Conservation (phyloP, 2,113 vertebrate genomes). For the Paratilapia polleni region DNA sequence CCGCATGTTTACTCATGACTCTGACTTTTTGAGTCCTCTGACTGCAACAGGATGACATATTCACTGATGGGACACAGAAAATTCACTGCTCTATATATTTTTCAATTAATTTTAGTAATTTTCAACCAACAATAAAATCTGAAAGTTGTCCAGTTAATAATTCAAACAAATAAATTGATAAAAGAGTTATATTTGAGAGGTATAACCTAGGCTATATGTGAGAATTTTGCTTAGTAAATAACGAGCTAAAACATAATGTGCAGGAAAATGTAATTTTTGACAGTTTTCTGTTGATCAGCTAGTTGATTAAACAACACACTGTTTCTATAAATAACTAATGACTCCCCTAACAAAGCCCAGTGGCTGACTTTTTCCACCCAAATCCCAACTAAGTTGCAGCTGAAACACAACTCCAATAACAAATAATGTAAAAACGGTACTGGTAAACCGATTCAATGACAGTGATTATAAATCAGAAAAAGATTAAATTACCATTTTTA, state of each 20-base stretch:
- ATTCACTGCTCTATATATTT: neutral
- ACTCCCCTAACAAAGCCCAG: neutral
- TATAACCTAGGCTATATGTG: too few relatives aligned
- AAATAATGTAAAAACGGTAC: neutral
- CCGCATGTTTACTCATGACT: neutral
- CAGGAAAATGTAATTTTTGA: neutral
- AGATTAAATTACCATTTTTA: neutral
- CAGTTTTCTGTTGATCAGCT: neutral
- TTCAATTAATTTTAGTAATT: neutral
- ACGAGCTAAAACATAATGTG: neutral
- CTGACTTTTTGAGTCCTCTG: fast-evolving
- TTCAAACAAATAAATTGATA: neutral
- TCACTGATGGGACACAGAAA: neutral
- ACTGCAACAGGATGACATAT: neutral
- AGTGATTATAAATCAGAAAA: neutral
- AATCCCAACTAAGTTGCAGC: neutral
- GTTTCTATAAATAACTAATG: neutral
- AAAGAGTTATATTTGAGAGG: fast-evolving
- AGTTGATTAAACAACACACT: neutral
- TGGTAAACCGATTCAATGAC: neutral
- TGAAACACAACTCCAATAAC: neutral
- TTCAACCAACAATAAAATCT: fast-evolving
- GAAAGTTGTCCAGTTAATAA: neutral
- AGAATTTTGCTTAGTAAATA: neutral
- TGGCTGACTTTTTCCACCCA: neutral